Base-by-base conservation (phyloP, 2,113 vertebrate genomes). In the Orycteropus afer region DNA sequence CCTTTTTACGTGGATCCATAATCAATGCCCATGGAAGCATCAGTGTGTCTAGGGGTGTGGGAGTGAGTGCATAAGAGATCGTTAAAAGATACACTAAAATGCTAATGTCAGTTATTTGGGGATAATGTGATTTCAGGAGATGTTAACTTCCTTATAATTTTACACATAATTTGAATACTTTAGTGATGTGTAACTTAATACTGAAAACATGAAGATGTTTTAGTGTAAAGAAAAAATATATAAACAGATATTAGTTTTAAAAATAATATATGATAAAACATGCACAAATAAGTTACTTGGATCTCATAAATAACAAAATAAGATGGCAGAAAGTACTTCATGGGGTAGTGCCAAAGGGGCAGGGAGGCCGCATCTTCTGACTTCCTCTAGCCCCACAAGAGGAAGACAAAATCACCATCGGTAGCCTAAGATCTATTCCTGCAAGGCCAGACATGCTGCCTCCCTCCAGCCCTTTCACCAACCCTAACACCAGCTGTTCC, bases 101-200 rank as follows among this genome's bases (percentile, higher is more conserved):
- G 32, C 29, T 47, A 74, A 29, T 15, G 25, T 13, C 27, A 32
- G 27, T 65, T 89, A 27, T 59, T 83, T 78, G 57, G 40, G n/a
- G 13, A 78, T 78, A 40, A 12, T 71, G 22, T 89, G 7, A 76
- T 89, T 95, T 77, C 17, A 27, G n/a, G n/a, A n/a, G 42, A 91
- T 37, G 9, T 95, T 91, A 63, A 82, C 25, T 78, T 73, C 79
- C 74, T 89, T 65, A 47, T 61, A n/a, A n/a, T n/a, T n/a, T n/a
- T n/a, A n/a, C n/a, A n/a, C n/a, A 69, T 65, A 23, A 91, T 23
- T 93, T 82, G 32, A 89, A 40, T 86, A 85, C 59, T 73, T 59
- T n/a, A 51, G n/a, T 86, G 10, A 51, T 61, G 4, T 12, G 81
- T 76, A 84, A 79, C 34, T 63, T 77, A 91, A 63, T 78, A 34